These are phyloP conservation scores for Pygoscelis adeliae DNA, from an alignment of 2,113 vertebrate species.

Conservation along the genomic window DNA sequence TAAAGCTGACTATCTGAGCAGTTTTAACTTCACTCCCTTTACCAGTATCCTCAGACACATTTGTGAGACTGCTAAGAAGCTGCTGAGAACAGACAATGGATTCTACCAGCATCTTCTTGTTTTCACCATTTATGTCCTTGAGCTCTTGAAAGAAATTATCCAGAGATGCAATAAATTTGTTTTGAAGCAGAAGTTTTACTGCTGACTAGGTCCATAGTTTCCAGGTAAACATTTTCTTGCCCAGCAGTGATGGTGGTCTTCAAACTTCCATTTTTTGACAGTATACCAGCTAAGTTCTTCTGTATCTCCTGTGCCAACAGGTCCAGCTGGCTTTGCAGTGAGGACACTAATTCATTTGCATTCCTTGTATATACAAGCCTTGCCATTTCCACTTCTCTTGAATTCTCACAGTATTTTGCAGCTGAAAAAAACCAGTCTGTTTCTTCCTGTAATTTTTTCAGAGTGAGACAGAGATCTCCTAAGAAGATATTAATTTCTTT, in stretches of 20 bases:
- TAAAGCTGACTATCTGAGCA: conserved; percentile 17
- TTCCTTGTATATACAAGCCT: conserved; percentile 64
- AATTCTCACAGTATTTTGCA: conserved; percentile 68
- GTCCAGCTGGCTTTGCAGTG: conserved; percentile 76
- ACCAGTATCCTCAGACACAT: conserved; percentile 60
- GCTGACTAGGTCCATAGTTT: conserved; percentile 62
- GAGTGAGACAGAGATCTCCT: conserved; percentile 26
- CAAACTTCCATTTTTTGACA: conserved; percentile 65
- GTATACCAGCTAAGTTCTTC: conserved; percentile 67
- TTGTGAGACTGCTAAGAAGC: conserved; percentile 66
- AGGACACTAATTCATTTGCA: conserved; percentile 66
- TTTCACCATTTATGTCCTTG: conserved; percentile 52
- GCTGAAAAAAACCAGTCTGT: conserved; percentile 49
- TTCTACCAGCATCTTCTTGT: conserved; percentile 68
- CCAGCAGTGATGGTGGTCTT: conserved; percentile 59
- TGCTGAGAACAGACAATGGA: conserved; percentile 62
- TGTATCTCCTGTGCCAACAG: conserved; percentile 68
- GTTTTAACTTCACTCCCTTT: conserved; percentile 57
- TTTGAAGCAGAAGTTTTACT: conserved; percentile 53
- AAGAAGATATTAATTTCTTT: conserved; percentile 73
- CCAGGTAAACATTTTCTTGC: conserved; percentile 75
- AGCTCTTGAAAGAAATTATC: conserved; percentile 72
- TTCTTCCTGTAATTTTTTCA: conserved; percentile 71
- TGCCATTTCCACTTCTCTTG: conserved; percentile 66
- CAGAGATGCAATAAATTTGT: conserved; percentile 65